These are phyloP conservation scores for Cervus canadensis DNA, from an alignment of 2,113 vertebrate species.

Conservation along the genomic window DNA sequence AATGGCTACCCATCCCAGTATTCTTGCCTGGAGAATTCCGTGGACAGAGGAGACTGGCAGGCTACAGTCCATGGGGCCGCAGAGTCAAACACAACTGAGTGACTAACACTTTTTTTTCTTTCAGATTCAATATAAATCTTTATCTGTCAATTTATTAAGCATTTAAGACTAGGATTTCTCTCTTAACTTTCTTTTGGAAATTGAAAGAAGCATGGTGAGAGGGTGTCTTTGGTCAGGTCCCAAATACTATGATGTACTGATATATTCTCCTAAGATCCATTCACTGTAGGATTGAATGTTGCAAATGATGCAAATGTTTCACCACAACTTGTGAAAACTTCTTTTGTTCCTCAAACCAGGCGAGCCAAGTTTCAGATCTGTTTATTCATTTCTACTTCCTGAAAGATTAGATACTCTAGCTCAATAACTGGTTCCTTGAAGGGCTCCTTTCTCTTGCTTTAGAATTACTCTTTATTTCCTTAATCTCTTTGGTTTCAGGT, in stretches of 20 bases:
- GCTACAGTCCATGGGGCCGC: background rate
- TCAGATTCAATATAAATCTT: constrained; percentile 9
- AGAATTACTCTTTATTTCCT: constrained; percentile 51
- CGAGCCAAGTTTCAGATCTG: constrained; percentile 57
- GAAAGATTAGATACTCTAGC: constrained; percentile 39
- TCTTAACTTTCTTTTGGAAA: constrained; percentile 3
- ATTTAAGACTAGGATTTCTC: background rate
- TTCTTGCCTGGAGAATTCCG: background rate
- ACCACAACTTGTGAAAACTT: constrained; percentile 56
- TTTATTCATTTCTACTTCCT: constrained; percentile 60
- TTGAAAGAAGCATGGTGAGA: background rate
- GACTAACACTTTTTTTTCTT: background rate
- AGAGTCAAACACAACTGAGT: background rate
- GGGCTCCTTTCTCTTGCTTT: constrained; percentile 46
- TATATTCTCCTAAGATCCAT: background rate
- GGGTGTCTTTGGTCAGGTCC: background rate
- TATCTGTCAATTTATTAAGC: background rate
- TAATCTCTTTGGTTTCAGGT: constrained; percentile 55
- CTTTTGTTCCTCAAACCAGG: constrained; percentile 60
- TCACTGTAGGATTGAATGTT: constrained; percentile 14
- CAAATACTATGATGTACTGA: background rate
- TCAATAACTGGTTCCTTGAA: constrained; percentile 30
- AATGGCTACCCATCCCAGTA: background rate
- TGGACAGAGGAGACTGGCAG: background rate
- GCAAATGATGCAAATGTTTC: background rate